Conservation (phyloP, 1,140 invertebrate genomes). For the Lordiphosa mommai region DNA sequence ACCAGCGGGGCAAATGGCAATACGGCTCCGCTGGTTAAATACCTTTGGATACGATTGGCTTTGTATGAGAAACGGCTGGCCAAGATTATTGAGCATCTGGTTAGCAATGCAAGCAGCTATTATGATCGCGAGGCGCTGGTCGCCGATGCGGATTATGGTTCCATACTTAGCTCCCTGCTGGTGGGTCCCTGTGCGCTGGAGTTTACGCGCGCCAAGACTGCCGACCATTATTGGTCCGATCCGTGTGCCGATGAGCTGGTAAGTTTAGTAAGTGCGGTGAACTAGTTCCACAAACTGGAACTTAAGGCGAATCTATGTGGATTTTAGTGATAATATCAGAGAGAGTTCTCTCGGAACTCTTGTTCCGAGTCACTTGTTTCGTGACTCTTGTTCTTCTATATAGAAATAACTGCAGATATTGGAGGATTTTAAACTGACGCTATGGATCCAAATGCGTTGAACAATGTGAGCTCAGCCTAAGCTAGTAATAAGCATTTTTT, state of each 20-base stretch:
- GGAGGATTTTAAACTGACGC: no score
- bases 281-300: neutral
- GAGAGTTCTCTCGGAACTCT: no score
- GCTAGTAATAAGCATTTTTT: no score
- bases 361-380: no score
- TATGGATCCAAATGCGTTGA: no score
- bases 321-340: no score
- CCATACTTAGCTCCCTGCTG: slow-evolving; percentile 92
- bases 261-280: neutral
- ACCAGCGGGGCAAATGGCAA: slow-evolving; percentile 41
- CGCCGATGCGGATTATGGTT: slow-evolving; percentile 94
- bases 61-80: slow-evolving; percentile 92
- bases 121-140: slow-evolving; percentile 94
- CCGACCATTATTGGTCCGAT: slow-evolving; percentile 95
- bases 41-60: slow-evolving; percentile 94
- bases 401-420: no score
- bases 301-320: no score
- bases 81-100: slow-evolving; percentile 92
- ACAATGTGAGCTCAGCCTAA: no score
- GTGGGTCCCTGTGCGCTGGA: slow-evolving; percentile 96
- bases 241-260: slow-evolving; percentile 94
- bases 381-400: no score
- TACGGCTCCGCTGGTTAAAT: slow-evolving; percentile 79
- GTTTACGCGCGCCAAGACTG: slow-evolving; percentile 92
- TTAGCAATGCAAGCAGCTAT: slow-evolving; percentile 88